Percentiles rank a stretch among this genome's conserved stretches.
Conservation (phyloP, 1,140 invertebrate genomes). For the Thereuonema tuberculata region DNA sequence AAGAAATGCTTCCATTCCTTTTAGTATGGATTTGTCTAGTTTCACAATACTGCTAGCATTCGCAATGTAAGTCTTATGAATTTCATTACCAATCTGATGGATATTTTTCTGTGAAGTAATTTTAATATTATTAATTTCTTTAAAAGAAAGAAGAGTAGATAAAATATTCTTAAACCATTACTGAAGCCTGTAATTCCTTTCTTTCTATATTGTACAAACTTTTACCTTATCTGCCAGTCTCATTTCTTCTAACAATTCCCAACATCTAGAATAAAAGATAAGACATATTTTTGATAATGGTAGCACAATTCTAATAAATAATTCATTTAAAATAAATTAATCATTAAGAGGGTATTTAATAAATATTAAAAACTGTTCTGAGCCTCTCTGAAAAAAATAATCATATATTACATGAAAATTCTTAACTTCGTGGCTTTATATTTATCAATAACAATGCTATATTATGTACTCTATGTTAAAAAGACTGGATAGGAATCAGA, state of each 20-base stretch:
- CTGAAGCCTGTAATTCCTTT: no score
- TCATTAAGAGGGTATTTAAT: no score
- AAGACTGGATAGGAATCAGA: no score
- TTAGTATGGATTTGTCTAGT: constrained; percentile 37
- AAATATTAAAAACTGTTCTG: no score
- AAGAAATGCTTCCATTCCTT: constrained; percentile 73
- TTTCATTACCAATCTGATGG: constrained; percentile 5
- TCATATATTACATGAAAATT: no score
- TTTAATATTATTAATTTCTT: no score
- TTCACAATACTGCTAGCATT: constrained; percentile 23
- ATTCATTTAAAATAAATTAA: neutral
- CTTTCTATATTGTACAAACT: no score
- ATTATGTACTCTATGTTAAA: no score
- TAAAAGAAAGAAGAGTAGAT: neutral
- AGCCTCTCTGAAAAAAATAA: no score
- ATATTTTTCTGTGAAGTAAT: constrained; percentile 4
- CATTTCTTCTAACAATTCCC: constrained; percentile 74
- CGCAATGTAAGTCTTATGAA: constrained; percentile 8
- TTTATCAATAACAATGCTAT: no score
- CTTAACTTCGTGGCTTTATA: no score
- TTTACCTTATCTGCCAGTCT: constrained; percentile 50
- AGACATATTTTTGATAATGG: neutral
- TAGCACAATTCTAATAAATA: neutral
- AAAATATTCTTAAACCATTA: neutral
- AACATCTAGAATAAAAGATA: constrained; percentile 43